These are phyloP conservation scores for Conus betulinus DNA, from an alignment of 1,140 invertebrate genomes.

Conservation along the genomic window DNA sequence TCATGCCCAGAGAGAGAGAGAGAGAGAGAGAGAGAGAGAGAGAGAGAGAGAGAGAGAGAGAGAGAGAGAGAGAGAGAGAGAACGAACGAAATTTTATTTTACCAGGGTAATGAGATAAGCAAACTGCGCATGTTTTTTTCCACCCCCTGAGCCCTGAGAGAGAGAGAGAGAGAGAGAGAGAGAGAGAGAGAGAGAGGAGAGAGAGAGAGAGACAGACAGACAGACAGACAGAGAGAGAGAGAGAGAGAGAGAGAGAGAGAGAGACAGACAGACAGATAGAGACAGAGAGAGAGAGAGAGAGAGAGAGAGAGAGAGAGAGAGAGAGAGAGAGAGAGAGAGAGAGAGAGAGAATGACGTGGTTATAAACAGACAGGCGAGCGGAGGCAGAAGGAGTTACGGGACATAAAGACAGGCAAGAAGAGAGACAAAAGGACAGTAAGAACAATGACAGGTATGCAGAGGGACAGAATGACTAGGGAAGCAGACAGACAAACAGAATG, in stretches of 20 bases:
- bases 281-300: constrained; percentile 1
- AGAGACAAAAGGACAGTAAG: background rate
- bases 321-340: background rate
- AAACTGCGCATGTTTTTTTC: too few relatives aligned
- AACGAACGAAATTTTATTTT: too few relatives aligned
- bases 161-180: background rate
- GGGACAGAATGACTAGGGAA: too few relatives aligned
- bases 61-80: background rate
- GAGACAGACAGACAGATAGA: background rate
- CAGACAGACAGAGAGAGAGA: background rate
- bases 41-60: background rate
- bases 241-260: background rate
- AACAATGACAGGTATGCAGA: too few relatives aligned
- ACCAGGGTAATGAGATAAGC: too few relatives aligned
- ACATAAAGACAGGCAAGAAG: background rate
- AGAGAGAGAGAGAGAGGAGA: background rate
- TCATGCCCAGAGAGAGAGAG: background rate
- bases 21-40: background rate
- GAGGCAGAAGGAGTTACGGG: background rate
- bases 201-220: too few relatives aligned
- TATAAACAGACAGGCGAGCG: background rate
- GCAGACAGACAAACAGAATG: too few relatives aligned
- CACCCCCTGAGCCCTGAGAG: too few relatives aligned
- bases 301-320: constrained; percentile 7
- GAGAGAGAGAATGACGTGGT: too few relatives aligned